Evolutionary conservation across 1,140 invertebrate genomes (phyloP).

Genomic region (Pseudoatta argentina): DNA sequence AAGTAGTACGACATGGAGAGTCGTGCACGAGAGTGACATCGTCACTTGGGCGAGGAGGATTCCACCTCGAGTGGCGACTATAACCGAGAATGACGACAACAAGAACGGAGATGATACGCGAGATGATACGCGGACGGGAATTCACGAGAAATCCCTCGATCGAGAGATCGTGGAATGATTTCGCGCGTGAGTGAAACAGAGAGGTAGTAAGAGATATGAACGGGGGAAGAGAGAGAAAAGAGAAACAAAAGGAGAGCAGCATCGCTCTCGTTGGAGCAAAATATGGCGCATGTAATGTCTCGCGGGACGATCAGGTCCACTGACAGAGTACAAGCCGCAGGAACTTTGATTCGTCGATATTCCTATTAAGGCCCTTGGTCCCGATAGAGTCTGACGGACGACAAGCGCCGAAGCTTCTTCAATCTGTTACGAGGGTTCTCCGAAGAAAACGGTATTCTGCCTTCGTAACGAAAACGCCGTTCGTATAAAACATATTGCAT

Average conservation of each 20-base stretch:
- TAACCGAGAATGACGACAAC: slow-evolving; percentile 54
- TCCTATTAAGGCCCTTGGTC: slow-evolving; percentile 36
- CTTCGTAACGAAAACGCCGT: slow-evolving; percentile 8
- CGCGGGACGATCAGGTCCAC: slow-evolving; percentile 65
- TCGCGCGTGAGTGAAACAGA: slow-evolving; percentile 39
- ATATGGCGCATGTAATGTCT: slow-evolving; percentile 68
- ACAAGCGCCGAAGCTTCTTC: slow-evolving; percentile 51
- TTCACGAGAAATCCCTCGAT: slow-evolving; percentile 65
- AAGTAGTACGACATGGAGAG: slow-evolving; percentile 44
- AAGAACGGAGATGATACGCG: slow-evolving; percentile 54
- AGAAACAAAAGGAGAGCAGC: slow-evolving; percentile 51
- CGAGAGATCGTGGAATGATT: slow-evolving; percentile 50
- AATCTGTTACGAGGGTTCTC: slow-evolving; percentile 8
- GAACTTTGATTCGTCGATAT: slow-evolving; percentile 67
- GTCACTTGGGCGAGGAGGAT: slow-evolving; percentile 77
- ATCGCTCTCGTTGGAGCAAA: slow-evolving; percentile 59
- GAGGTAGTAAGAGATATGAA: slow-evolving; percentile 11
- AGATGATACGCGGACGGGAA: slow-evolving; percentile 60
- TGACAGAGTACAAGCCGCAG: slow-evolving; percentile 60
- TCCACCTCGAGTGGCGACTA: slow-evolving; percentile 59
- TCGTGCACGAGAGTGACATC: slow-evolving; percentile 75
- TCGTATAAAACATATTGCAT: neutral
- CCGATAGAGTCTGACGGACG: slow-evolving; percentile 50
- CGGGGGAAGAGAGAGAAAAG: neutral
- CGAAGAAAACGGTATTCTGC: neutral